These are phyloP conservation scores for Tipula lateralis DNA, from an alignment of 2,888 invertebrate genomes.

Conservation along the genomic window DNA sequence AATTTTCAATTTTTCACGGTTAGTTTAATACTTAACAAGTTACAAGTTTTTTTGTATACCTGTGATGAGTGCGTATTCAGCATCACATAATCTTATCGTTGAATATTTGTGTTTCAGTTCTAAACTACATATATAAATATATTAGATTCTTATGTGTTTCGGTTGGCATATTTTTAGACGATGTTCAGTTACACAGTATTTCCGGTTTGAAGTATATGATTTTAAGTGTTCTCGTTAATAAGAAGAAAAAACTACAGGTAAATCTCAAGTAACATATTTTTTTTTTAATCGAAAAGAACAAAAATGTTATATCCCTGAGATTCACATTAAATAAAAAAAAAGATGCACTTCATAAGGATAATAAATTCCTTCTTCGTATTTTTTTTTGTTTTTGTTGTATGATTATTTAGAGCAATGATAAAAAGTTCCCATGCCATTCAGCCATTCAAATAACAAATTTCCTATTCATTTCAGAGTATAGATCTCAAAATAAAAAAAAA, in stretches of 20 bases:
- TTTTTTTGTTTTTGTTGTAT: background rate
- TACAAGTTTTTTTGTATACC: no score
- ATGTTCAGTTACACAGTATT: background rate
- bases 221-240: background rate
- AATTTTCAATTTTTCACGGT: background rate
- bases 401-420: background rate
- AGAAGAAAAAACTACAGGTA: slow-evolving; percentile 4
- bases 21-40: background rate
- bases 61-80: background rate
- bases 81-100: background rate
- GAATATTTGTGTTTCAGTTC: background rate
- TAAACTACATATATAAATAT: background rate
- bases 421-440: slow-evolving; percentile 12
- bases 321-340: background rate
- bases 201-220: background rate
- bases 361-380: slow-evolving; percentile 13
- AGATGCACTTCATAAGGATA: slow-evolving; percentile 2
- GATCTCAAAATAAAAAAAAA: slow-evolving; percentile 5
- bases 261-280: slow-evolving; percentile 12
- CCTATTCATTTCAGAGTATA: slow-evolving; percentile 11
- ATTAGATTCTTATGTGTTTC: background rate
- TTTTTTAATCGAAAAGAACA: slow-evolving; percentile 20
- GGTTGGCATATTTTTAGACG: background rate
- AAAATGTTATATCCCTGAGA: slow-evolving; percentile 24
- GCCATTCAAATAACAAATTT: slow-evolving; percentile 19